Percentiles rank a stretch among this genome's conserved stretches.
Conservation (phyloP, 2,888 invertebrate species). For the Agriotes lineatus region DNA sequence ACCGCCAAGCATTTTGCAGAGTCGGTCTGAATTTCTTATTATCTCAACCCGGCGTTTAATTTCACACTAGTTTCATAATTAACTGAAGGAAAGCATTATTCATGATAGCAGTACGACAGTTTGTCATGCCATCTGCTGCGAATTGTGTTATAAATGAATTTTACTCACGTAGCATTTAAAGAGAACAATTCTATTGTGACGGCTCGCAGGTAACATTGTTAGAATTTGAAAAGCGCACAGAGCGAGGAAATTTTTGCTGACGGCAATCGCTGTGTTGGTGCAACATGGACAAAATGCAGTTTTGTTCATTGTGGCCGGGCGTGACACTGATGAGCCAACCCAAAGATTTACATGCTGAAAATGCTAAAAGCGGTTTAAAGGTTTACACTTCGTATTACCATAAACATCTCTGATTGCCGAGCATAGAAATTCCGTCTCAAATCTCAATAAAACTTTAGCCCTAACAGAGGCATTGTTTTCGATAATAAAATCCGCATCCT, state of each 20-base stretch:
- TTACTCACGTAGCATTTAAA: slow-evolving; percentile 39
- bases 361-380: too few relatives aligned
- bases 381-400: too few relatives aligned
- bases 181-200: slow-evolving; percentile 40
- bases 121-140: slow-evolving; percentile 30
- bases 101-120: slow-evolving; percentile 30
- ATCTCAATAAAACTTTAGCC: too few relatives aligned
- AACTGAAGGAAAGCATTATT: slow-evolving; percentile 27
- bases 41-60: background rate
- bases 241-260: slow-evolving; percentile 28
- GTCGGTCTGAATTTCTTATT: slow-evolving; percentile 11
- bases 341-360: background rate
- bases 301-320: slow-evolving; percentile 17
- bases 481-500: slow-evolving; percentile 13
- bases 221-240: slow-evolving; percentile 28
- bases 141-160: slow-evolving; percentile 37
- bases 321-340: slow-evolving; percentile 11
- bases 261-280: slow-evolving; percentile 16
- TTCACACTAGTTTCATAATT: slow-evolving; percentile 28
- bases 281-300: slow-evolving; percentile 22
- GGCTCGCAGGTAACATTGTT: slow-evolving; percentile 32
- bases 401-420: too few relatives aligned
- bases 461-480: background rate
- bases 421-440: too few relatives aligned
- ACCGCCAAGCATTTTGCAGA: background rate